Evolutionary conservation across 1,140 invertebrate species (phyloP).

Genomic region (Dinoponera quadriceps): DNA sequence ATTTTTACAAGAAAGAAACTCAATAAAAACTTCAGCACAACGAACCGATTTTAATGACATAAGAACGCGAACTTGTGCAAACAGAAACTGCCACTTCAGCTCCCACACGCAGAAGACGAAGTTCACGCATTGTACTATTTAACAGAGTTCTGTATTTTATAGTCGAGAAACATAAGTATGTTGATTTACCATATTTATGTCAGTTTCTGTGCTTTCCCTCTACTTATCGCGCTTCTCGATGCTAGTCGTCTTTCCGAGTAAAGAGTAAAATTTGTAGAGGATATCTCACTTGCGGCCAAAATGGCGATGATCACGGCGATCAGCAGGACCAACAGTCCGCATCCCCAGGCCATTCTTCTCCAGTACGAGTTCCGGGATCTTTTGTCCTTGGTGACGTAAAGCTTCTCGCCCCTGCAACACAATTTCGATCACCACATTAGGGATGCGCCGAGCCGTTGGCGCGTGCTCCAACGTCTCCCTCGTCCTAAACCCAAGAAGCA

Average conservation of each 20-base stretch:
- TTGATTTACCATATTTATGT: too few species aligned
- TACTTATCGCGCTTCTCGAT: not conserved
- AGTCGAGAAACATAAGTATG: too few species aligned
- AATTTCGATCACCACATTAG: conserved; percentile 63
- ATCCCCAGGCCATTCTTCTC: conserved; percentile 89
- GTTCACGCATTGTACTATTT: too few species aligned
- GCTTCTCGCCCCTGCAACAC: conserved; percentile 91
- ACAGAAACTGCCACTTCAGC: too few species aligned
- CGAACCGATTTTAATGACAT: too few species aligned
- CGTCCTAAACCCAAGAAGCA: conserved; percentile 70
- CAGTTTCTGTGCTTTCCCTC: too few species aligned
- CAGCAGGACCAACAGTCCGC: conserved; percentile 87
- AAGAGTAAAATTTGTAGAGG: not conserved
- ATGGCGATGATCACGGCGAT: conserved; percentile 90
- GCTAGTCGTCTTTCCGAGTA: not conserved
- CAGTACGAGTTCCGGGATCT: conserved; percentile 88
- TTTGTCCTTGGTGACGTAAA: conserved; percentile 93
- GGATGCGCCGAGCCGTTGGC: conserved; percentile 30
- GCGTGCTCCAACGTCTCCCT: conserved; percentile 29
- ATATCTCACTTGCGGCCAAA: conserved; percentile 88
- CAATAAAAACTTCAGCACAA: too few species aligned
- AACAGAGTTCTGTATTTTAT: too few species aligned
- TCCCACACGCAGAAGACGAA: too few species aligned
- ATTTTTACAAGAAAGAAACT: too few species aligned
- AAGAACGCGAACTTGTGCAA: too few species aligned